Conservation (phyloP, 2,888 invertebrate genomes). For the Hypsopygia costalis region DNA sequence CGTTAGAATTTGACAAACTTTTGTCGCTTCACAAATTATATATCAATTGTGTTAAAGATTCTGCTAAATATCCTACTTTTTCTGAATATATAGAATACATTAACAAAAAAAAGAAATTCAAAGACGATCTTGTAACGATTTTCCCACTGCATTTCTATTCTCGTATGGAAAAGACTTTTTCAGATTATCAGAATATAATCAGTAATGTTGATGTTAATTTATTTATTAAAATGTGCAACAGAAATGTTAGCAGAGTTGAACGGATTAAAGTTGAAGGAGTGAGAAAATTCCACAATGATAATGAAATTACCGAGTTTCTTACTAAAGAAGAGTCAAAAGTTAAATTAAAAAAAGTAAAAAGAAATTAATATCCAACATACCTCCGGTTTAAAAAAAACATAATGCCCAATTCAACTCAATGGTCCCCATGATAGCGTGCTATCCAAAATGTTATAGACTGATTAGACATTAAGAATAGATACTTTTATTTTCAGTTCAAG, state of each 20-base stretch:
- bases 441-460: too few relatives aligned
- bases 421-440: too few relatives aligned
- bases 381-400: too few relatives aligned
- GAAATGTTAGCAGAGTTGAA: neutral
- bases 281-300: neutral
- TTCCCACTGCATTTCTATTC: neutral
- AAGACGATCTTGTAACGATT: neutral
- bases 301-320: neutral
- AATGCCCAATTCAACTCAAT: too few relatives aligned
- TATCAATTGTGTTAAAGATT: slow-evolving; percentile 2
- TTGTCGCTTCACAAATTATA: neutral
- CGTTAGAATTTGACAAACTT: neutral
- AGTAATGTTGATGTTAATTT: neutral
- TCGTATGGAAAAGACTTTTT: neutral
- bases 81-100: neutral
- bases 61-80: neutral
- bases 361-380: too few relatives aligned
- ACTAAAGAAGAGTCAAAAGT: neutral
- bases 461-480: too few relatives aligned
- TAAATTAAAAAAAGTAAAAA: neutral
- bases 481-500: too few relatives aligned
- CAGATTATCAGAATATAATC: neutral
- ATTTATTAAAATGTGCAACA: slow-evolving; percentile 1
- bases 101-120: slow-evolving; percentile 1
- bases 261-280: neutral